These are phyloP conservation scores for Nyctalus aviator DNA, from an alignment of 2,797 vertebrate species.

Conservation along the genomic window DNA sequence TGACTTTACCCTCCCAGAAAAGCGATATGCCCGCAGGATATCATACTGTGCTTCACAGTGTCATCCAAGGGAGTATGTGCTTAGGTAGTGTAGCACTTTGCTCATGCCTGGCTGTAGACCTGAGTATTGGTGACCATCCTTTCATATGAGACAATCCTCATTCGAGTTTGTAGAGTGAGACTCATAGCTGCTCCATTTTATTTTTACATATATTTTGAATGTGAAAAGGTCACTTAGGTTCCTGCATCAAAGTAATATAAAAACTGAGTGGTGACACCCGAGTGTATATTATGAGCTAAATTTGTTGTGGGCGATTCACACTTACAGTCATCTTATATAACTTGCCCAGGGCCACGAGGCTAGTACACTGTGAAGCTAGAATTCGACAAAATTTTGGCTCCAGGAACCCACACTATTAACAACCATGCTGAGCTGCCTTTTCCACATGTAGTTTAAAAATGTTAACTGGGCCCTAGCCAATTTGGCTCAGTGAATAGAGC, in stretches of 20 bases:
- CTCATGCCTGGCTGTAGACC: not conserved
- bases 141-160: not conserved
- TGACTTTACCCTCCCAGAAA: not conserved
- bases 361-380: not conserved
- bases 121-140: not conserved
- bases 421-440: not conserved
- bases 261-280: not conserved
- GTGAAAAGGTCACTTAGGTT: not conserved
- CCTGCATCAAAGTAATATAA: not conserved
- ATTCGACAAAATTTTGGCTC: not conserved
- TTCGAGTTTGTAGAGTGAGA: not conserved
- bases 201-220: too few relatives aligned
- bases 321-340: not conserved
- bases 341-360: not conserved
- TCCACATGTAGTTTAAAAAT: not conserved
- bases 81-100: rapidly evolving
- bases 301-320: not conserved
- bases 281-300: not conserved
- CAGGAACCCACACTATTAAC: not conserved
- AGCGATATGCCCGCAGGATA: not conserved
- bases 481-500: too few relatives aligned
- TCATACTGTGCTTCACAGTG: not conserved
- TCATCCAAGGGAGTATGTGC: not conserved
- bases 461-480: too few relatives aligned
- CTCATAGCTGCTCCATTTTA: not conserved